phyloP scores from a whole-genome alignment of 2,888 invertebrate species.

The Agriotes lineatus region DNA sequence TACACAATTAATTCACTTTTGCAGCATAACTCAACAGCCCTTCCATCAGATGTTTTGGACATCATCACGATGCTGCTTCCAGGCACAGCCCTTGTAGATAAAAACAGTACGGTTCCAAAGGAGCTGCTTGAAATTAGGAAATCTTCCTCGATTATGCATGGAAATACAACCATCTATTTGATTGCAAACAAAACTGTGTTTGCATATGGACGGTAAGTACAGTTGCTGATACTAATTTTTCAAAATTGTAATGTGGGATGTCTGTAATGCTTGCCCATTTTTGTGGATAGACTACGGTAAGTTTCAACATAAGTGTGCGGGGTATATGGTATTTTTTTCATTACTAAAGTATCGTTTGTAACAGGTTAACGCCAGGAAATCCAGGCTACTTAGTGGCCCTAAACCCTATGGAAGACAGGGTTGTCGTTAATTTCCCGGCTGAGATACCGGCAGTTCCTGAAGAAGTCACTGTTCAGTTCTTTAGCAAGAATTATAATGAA shows the following conservation, averaged over 20 bases:
- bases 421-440: constrained; percentile 70
- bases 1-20: too few species aligned
- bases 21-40: constrained; percentile 50
- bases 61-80: constrained; percentile 83
- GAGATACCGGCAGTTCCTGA: constrained; percentile 66
- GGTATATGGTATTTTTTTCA: not conserved
- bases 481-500: constrained; percentile 69
- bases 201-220: constrained; percentile 76
- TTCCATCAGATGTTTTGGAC: constrained; percentile 68
- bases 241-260: not conserved
- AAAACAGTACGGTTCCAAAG: constrained; percentile 56
- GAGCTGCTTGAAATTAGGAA: constrained; percentile 65
- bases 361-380: constrained; percentile 79
- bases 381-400: constrained; percentile 81
- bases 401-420: constrained; percentile 71
- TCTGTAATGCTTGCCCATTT: constrained; percentile 12
- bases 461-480: constrained; percentile 72
- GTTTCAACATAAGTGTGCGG: too few species aligned
- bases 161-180: constrained; percentile 66
- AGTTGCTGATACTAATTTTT: not conserved
- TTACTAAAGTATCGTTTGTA: not conserved
- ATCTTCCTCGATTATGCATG: constrained; percentile 76
- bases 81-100: constrained; percentile 73
- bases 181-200: constrained; percentile 71
- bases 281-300: constrained; percentile 31